A percentile compares a stretch with the other conserved stretches of the same genome.
Evolutionary conservation across 2,113 vertebrate species (phyloP).

Genomic region (Podilymbus podiceps): DNA sequence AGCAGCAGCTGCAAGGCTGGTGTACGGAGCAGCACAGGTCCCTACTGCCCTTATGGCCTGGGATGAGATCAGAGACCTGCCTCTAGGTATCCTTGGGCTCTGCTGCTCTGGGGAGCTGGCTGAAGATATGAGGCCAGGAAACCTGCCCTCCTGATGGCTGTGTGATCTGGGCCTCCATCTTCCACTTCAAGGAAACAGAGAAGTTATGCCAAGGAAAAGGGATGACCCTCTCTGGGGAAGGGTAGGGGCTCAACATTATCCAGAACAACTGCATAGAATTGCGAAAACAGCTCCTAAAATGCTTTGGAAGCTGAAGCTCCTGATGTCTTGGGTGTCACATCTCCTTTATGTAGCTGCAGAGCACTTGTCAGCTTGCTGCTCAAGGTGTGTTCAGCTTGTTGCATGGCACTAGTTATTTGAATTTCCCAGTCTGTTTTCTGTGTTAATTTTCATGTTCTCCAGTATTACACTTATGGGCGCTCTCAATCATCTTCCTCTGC

Average conservation of each 20-base stretch:
- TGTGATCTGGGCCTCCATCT: not conserved
- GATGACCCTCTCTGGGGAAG: not conserved
- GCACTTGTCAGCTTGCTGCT: not conserved
- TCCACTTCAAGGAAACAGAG: not conserved
- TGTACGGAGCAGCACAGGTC: not conserved
- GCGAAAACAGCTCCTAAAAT: not conserved
- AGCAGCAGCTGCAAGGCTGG: not conserved
- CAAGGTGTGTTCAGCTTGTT: not conserved
- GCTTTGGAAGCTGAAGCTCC: not conserved
- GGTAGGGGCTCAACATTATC: not conserved
- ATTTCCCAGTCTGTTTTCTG: not conserved
- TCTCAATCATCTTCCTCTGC: not conserved
- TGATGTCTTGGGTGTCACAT: accelerated
- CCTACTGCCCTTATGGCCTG: not conserved
- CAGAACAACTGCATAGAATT: not conserved
- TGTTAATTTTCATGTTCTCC: not conserved
- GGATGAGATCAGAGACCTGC: not conserved
- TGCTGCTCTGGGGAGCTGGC: not conserved
- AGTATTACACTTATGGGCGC: not conserved
- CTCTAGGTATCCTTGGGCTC: not conserved
- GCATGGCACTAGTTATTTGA: not conserved
- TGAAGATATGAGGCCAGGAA: not conserved
- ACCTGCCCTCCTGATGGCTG: not conserved
- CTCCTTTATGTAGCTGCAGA: not conserved
- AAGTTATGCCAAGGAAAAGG: not conserved